Evolutionary conservation across 2,888 invertebrate genomes (phyloP).

Genomic region (Synanthedon formicaeformis): DNA sequence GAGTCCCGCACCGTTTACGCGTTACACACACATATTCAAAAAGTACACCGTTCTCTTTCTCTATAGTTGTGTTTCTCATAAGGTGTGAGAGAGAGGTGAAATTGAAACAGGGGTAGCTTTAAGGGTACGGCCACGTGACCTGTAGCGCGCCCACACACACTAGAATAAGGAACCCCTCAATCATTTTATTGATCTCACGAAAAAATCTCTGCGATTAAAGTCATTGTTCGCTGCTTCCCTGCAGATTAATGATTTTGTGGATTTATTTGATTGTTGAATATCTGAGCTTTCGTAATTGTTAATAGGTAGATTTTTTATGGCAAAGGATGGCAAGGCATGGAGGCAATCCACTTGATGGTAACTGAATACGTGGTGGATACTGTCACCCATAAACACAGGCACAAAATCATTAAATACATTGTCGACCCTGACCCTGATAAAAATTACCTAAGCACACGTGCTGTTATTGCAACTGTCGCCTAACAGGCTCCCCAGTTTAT

Average conservation of each 20-base stretch:
- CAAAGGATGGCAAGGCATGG: no score
- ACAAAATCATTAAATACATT: no score
- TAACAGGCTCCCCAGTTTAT: no score
- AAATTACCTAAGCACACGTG: no score
- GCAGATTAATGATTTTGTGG: constrained; percentile 1
- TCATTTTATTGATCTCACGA: constrained; percentile 50
- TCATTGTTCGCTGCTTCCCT: constrained; percentile 12
- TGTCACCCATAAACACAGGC: no score
- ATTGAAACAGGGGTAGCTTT: constrained; percentile 49
- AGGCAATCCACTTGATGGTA: no score
- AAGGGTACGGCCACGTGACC: constrained; percentile 56
- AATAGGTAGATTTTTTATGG: neutral
- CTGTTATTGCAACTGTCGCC: no score
- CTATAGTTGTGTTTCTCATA: neutral
- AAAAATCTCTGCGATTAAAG: constrained; percentile 39
- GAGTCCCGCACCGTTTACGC: constrained; percentile 37
- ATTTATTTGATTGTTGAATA: constrained; percentile 14
- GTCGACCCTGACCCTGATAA: no score
- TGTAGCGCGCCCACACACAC: constrained; percentile 32
- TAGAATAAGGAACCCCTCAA: constrained; percentile 32
- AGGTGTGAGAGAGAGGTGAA: constrained; percentile 23
- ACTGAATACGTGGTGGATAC: no score
- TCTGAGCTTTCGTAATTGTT: constrained; percentile 3
- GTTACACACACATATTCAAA: constrained; percentile 27
- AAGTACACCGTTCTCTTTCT: constrained; percentile 17